These are phyloP conservation scores for Sinocyclocheilus anshuiensis DNA, from an alignment of 2,113 vertebrate genomes.

Conservation along the genomic window DNA sequence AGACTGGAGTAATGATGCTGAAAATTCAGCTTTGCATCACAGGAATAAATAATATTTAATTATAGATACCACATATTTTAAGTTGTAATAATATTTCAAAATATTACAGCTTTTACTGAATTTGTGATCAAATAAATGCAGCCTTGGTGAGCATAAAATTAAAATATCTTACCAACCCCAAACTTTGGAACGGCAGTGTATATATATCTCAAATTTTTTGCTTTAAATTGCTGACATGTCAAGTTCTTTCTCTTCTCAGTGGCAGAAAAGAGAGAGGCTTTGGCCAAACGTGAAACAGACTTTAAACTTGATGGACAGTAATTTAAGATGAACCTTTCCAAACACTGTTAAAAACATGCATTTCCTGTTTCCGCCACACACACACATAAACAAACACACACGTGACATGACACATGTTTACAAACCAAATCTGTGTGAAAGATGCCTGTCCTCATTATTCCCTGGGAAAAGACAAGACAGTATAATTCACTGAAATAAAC, in stretches of 20 bases:
- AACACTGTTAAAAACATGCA: background rate
- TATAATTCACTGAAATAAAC: constrained; percentile 2
- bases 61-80: background rate
- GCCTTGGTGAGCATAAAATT: background rate
- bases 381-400: background rate
- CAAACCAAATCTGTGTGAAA: constrained; percentile 4
- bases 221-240: background rate
- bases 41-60: too few relatives aligned
- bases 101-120: background rate
- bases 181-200: too few relatives aligned
- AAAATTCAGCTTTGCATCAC: background rate
- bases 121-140: background rate
- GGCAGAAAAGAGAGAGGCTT: background rate
- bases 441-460: background rate
- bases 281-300: background rate
- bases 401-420: background rate
- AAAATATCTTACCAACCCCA: too few relatives aligned
- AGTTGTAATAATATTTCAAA: background rate
- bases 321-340: background rate
- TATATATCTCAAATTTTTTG: background rate
- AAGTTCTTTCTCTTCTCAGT: background rate
- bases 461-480: background rate
- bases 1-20: background rate
- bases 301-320: background rate
- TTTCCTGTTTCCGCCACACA: background rate